phyloP scores from a whole-genome alignment of 2,888 invertebrate species.

The Gasteruption jaculator region DNA sequence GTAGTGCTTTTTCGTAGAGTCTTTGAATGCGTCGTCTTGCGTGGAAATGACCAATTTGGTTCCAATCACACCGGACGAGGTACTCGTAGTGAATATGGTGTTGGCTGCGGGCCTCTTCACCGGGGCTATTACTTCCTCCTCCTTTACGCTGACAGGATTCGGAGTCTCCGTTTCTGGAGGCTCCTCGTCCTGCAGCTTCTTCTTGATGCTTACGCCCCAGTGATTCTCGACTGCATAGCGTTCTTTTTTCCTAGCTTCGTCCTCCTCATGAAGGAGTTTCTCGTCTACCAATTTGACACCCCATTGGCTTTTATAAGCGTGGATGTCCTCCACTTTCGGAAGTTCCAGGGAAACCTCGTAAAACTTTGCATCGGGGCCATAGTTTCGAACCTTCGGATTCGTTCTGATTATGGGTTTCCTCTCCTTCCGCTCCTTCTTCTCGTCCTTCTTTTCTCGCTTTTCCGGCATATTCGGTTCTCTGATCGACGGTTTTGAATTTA shows the following conservation, averaged over 20 bases:
- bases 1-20: too few relatives aligned
- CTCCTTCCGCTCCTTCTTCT: conserved; percentile 29
- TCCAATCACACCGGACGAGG: too few relatives aligned
- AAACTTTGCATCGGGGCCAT: too few relatives aligned
- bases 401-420: conserved; percentile 35
- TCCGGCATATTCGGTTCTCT: conserved; percentile 33
- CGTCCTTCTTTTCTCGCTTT: conserved; percentile 28
- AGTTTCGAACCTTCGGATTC: conserved; percentile 12
- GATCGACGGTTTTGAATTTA: conserved; percentile 31
- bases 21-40: too few relatives aligned
- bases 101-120: too few relatives aligned
- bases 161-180: conserved; percentile 14
- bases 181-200: conserved; percentile 14
- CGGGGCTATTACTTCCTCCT: too few relatives aligned
- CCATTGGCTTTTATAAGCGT: conserved; percentile 32
- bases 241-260: conserved; percentile 13
- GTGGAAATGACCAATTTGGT: too few relatives aligned
- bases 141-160: too few relatives aligned
- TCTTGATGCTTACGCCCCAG: conserved; percentile 30
- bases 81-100: too few relatives aligned
- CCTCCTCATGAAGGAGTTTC: conserved; percentile 13
- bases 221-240: too few relatives aligned
- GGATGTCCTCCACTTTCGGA: too few relatives aligned
- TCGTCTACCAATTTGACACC: conserved; percentile 29
- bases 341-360: too few relatives aligned